Base-by-base conservation (phyloP, 2,113 vertebrate genomes). In the Ivindomyrus marchei region DNA sequence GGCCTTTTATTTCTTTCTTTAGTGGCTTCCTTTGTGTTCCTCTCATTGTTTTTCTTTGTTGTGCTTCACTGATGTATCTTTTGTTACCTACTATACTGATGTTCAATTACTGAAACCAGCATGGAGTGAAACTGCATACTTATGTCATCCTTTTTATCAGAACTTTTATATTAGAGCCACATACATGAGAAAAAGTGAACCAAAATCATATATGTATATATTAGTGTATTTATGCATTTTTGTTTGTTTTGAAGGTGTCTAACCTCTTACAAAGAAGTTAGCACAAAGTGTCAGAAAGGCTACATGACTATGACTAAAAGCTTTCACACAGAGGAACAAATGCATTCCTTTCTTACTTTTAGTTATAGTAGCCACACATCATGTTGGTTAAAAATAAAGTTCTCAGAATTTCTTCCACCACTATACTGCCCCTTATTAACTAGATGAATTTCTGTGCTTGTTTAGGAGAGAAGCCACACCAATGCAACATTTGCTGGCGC, bases 401-500 rank as follows among this genome's bases (percentile, higher is more conserved):
- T 39, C 24, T n/a, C 11, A 86, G 47, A n/a, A 49, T 50, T 46
- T 85, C 45, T 53, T 27, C 1, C 53, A 56, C 31, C 84, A 11
- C n/a, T 45, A 13, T 80, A 4, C 5, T 27, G 45, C 11, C 83
- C n/a, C 46, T 85, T 49, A 49, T 86, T 89, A 77, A 58, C 91
- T 45, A 88, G 47, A 90, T 17, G 87, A 31, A 90, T 91, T 90
- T 80, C 52, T 87, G 42, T 77, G 62, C 31, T 19, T 87, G 90
- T 94, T 86, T 94, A 99, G 98, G 98, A 96, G 98, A 99, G 97
- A 99, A 99, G 94, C 98, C 98, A 91, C 98, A 99, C 95, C 98
- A 99, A 94, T 99, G 98, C 97, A 99, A 98, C 97, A 98, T 99
- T 97, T 99, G 98, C 95, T 99, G 98, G 98, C 97, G 98, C 93